Percentiles rank a stretch among this genome's conserved stretches.
These are phyloP conservation scores for Drosophila yakuba DNA, from an alignment of 1,140 invertebrate species.

Conservation along the genomic window DNA sequence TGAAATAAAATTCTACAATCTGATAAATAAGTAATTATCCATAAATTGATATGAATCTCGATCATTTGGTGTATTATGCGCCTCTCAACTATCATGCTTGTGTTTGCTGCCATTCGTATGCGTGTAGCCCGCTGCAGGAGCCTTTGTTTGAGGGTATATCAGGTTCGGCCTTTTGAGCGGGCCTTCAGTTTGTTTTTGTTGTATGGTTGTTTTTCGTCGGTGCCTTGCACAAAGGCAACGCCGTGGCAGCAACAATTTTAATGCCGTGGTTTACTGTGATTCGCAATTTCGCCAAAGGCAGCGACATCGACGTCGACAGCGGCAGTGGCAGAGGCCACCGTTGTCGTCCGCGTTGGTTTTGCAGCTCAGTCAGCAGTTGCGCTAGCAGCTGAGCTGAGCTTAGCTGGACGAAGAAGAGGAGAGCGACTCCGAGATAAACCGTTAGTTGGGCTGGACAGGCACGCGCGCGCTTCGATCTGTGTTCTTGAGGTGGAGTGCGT, in stretches of 20 bases:
- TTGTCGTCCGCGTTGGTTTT: constrained; percentile 43
- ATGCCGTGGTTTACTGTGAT: constrained; percentile 67
- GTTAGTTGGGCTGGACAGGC: constrained; percentile 23
- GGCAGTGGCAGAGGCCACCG: constrained; percentile 29
- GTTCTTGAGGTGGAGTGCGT: constrained; percentile 1
- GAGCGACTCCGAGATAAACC: constrained; percentile 25
- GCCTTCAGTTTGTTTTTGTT: constrained; percentile 34
- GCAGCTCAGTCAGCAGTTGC: constrained; percentile 46
- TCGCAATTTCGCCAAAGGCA: constrained; percentile 58
- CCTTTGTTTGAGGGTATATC: constrained; percentile 10
- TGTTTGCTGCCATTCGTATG: neutral
- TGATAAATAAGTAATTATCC: too few species aligned
- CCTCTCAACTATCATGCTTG: neutral
- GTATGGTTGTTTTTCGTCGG: constrained; percentile 41
- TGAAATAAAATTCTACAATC: too few species aligned
- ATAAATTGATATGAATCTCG: neutral
- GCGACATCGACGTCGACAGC: constrained; percentile 5
- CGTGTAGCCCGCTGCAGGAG: neutral
- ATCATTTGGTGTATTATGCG: neutral
- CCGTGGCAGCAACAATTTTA: constrained; percentile 66
- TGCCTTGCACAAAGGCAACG: constrained; percentile 66
- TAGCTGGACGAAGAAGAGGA: constrained; percentile 16
- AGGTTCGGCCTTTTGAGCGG: neutral
- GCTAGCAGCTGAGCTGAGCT: constrained; percentile 42
- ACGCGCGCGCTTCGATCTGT: constrained; percentile 23